A percentile compares a stretch with the other conserved stretches of the same genome.
Conservation (phyloP, 2,797 vertebrate genomes). For the Rhinichthys osculus region DNA sequence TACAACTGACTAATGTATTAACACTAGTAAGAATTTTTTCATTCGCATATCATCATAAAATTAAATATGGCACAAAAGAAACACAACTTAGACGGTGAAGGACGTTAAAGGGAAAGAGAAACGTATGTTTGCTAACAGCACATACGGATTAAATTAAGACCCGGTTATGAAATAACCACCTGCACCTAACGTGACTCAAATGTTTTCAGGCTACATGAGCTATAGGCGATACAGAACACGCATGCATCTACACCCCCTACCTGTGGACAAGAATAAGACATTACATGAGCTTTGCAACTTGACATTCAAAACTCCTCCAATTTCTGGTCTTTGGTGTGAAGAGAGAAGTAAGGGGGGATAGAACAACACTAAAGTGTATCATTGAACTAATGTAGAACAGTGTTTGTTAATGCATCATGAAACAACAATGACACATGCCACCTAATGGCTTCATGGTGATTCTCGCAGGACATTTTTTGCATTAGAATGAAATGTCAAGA, state of each 20-base stretch:
- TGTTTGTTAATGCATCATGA: background rate
- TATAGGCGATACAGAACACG: constrained; percentile 15
- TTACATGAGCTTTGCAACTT: constrained; percentile 51
- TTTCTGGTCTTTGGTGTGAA: background rate
- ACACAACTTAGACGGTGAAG: background rate
- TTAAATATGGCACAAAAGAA: constrained; percentile 9
- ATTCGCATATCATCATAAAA: background rate
- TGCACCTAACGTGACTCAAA: constrained; percentile 43
- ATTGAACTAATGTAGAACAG: background rate
- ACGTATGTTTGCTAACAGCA: constrained; percentile 24
- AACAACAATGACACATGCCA: background rate
- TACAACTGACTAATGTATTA: background rate
- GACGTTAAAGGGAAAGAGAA: background rate
- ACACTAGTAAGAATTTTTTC: background rate
- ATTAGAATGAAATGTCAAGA: background rate
- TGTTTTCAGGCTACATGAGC: constrained; percentile 26
- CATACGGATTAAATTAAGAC: constrained; percentile 33
- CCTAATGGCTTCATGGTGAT: background rate
- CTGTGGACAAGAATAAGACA: constrained; percentile 60
- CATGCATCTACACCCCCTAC: constrained; percentile 56
- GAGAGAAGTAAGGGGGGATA: background rate
- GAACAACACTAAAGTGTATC: background rate
- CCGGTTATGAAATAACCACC: constrained; percentile 33
- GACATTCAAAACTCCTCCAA: constrained; percentile 54
- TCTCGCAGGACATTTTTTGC: background rate